A percentile compares a stretch with the other conserved stretches of the same genome.
These are phyloP conservation scores for Lepeophtheirus nordmannii DNA, from an alignment of 2,888 invertebrate species.

Conservation along the genomic window DNA sequence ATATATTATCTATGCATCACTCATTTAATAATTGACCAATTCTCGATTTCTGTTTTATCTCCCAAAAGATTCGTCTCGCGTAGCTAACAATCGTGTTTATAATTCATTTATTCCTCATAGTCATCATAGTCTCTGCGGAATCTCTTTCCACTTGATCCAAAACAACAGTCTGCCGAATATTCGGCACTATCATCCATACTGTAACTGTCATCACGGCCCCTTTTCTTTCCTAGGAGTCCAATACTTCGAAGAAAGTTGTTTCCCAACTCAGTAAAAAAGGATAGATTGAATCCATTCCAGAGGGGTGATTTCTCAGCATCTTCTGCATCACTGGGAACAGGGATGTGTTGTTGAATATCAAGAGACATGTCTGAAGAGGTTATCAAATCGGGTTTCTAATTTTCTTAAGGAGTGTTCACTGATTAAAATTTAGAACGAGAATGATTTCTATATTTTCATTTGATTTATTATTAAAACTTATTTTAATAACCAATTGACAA, in stretches of 20 bases:
- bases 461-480: too few relatives aligned
- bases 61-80: background rate
- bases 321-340: background rate
- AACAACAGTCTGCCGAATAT: background rate
- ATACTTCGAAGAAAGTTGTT: background rate
- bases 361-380: background rate
- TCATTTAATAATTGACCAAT: too few relatives aligned
- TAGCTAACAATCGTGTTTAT: background rate
- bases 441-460: background rate
- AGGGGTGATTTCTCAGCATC: background rate
- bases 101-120: background rate
- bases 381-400: background rate
- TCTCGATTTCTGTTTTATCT: background rate
- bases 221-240: conserved; percentile 1
- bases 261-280: background rate
- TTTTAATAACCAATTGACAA: too few relatives aligned
- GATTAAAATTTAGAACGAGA: background rate
- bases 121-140: background rate
- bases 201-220: background rate
- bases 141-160: background rate
- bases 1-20: too few relatives aligned
- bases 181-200: background rate
- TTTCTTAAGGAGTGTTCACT: background rate
- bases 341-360: background rate
- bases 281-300: background rate